Conservation (phyloP, 2,888 invertebrate species). For the Atherix ibis region DNA sequence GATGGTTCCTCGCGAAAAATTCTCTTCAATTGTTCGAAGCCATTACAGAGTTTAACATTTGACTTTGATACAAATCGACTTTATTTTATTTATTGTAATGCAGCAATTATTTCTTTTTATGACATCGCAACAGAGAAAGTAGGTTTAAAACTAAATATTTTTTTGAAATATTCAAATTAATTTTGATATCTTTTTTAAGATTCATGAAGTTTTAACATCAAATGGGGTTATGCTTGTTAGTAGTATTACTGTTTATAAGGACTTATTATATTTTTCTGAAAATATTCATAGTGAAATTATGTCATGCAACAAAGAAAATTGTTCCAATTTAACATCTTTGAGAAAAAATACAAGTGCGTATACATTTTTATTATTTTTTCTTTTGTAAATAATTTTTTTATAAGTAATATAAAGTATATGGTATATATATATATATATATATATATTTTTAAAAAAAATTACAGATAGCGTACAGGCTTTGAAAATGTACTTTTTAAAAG, state of each 20-base stretch:
- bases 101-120: slow-evolving; percentile 44
- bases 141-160: too few relatives aligned
- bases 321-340: slow-evolving; percentile 31
- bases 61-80: slow-evolving; percentile 43
- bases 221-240: slow-evolving; percentile 28
- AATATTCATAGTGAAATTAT: slow-evolving; percentile 44
- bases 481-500: slow-evolving; percentile 51
- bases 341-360: slow-evolving; percentile 41
- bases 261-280: slow-evolving; percentile 51
- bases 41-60: slow-evolving; percentile 40
- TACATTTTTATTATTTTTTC: too few relatives aligned
- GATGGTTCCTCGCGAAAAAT: slow-evolving; percentile 41
- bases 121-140: slow-evolving; percentile 34
- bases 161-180: too few relatives aligned
- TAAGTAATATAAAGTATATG: too few relatives aligned
- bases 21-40: slow-evolving; percentile 20
- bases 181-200: slow-evolving; percentile 6
- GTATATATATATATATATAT: too few relatives aligned
- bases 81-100: slow-evolving; percentile 51
- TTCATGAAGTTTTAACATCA: slow-evolving; percentile 21
- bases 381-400: background rate
- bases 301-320: slow-evolving; percentile 42
- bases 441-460: background rate
- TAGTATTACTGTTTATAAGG: slow-evolving; percentile 51
- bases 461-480: slow-evolving; percentile 47